phyloP scores from a whole-genome alignment of 2,113 vertebrate genomes.

The human region GRCh38 chr4:48171001-48171500 shows the following conservation, averaged over 20 bases:
- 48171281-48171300: background rate
- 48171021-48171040: too few relatives aligned
- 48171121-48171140: background rate
- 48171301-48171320: background rate
- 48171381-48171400: conserved; percentile 92
- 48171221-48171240: background rate
- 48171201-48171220: background rate
- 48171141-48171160: background rate
- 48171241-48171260: background rate
- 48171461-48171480: conserved; percentile 26
- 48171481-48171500: background rate
- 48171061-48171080: background rate
- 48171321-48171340: background rate
- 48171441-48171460: conserved; percentile 89
- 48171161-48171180: background rate
- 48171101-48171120: background rate
- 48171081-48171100: background rate
- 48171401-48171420: conserved; percentile 92
- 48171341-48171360: background rate
- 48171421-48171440: conserved; percentile 92
- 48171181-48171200: conserved; percentile 13
- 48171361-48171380: conserved; percentile 92
- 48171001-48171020: too few relatives aligned
- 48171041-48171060: too few relatives aligned
- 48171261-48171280: conserved; percentile 23